Conservation (phyloP, 2,888 invertebrate species). For the Automeris io region DNA sequence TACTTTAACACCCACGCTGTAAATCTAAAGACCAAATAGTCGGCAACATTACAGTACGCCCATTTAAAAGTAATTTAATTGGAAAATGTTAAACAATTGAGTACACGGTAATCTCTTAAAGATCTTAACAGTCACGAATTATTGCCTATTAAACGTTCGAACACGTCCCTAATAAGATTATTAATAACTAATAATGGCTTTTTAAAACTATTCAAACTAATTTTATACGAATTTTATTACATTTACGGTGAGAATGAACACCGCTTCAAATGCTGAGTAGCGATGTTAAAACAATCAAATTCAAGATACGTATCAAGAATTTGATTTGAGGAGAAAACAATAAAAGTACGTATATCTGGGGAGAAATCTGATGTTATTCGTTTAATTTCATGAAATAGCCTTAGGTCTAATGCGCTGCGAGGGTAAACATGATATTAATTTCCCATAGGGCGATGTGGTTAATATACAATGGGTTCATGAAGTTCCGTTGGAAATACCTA, state of each 20-base stretch:
- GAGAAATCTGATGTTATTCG: slow-evolving; percentile 2
- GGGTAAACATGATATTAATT: slow-evolving; percentile 6
- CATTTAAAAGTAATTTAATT: slow-evolving; percentile 32
- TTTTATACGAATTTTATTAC: slow-evolving; percentile 8
- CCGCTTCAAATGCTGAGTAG: slow-evolving; percentile 1
- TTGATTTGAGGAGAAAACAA: background rate
- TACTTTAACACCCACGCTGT: slow-evolving; percentile 51
- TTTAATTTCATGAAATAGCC: slow-evolving; percentile 5
- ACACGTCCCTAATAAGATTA: slow-evolving; percentile 16
- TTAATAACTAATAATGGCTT: slow-evolving; percentile 8
- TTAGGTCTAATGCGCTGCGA: slow-evolving; percentile 3
- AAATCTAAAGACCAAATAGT: slow-evolving; percentile 4
- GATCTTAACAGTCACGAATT: slow-evolving; percentile 23
- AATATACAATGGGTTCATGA: too few species aligned
- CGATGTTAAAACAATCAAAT: background rate
- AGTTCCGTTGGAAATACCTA: background rate
- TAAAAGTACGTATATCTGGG: background rate
- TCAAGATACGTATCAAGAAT: background rate
- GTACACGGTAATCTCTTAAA: slow-evolving; percentile 21
- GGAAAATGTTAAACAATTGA: slow-evolving; percentile 29
- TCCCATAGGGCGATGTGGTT: slow-evolving; percentile 4
- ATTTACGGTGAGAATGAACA: slow-evolving; percentile 1
- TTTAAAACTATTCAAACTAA: slow-evolving; percentile 7
- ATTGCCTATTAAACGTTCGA: slow-evolving; percentile 17
- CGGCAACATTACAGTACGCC: slow-evolving; percentile 14